phyloP scores from a whole-genome alignment of 1,140 invertebrate species.

The Prorops nasuta region DNA sequence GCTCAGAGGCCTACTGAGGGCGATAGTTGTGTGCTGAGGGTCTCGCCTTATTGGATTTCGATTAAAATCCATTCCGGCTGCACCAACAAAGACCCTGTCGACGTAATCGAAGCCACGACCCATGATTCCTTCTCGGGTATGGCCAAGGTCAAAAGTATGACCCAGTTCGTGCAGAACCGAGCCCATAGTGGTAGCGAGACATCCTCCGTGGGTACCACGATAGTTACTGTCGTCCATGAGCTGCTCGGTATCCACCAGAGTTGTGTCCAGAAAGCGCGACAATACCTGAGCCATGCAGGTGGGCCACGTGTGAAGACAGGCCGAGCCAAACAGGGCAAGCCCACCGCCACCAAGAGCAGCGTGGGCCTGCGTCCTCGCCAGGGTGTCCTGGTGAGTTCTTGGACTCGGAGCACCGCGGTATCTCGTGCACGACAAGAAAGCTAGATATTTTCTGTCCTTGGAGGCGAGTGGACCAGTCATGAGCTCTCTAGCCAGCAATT shows the following conservation, averaged over 20 bases:
- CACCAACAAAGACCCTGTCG: conserved; percentile 69
- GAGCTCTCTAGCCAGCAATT: conserved; percentile 76
- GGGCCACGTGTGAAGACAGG: conserved; percentile 90
- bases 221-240: conserved; percentile 89
- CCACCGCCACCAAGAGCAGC: conserved; percentile 87
- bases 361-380: conserved; percentile 76
- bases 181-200: conserved; percentile 88
- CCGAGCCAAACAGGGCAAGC: conserved; percentile 86
- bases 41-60: conserved; percentile 45
- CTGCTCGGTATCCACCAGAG: conserved; percentile 65
- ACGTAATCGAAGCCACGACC: conserved; percentile 89
- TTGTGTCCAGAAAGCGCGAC: conserved; percentile 59
- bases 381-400: conserved; percentile 69
- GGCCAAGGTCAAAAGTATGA: conserved; percentile 92
- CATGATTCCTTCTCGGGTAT: conserved; percentile 90
- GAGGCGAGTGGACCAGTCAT: conserved; percentile 66
- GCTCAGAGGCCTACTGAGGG: conserved; percentile 46
- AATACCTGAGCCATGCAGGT: conserved; percentile 67
- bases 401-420: conserved; percentile 66
- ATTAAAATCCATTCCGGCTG: conserved; percentile 45
- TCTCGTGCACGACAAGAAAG: conserved; percentile 83
- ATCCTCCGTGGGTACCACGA: conserved; percentile 80
- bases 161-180: conserved; percentile 93
- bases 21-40: conserved; percentile 50
- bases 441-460: conserved; percentile 79